phyloP scores from a whole-genome alignment of 2,888 invertebrate genomes.

The Lingula anatina region DNA sequence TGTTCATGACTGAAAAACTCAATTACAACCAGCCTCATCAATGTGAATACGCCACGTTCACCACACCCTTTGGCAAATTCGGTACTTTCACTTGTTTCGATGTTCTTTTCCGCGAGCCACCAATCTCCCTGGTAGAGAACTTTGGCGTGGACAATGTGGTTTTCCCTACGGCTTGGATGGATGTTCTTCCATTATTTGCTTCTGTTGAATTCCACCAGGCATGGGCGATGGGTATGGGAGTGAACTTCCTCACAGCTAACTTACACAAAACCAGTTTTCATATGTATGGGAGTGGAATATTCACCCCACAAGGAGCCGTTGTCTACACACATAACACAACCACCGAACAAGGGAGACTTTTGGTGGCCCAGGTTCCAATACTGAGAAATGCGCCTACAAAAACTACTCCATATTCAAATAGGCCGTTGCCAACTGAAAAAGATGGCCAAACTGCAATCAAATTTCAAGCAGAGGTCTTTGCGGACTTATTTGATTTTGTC shows the following conservation, averaged over 20 bases:
- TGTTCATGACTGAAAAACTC: conserved; percentile 46
- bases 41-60: conserved; percentile 24
- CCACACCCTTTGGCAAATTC: conserved; percentile 35
- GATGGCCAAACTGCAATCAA: no score
- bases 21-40: conserved; percentile 54
- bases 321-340: neutral
- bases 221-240: conserved; percentile 65
- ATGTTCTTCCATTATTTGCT: conserved; percentile 63
- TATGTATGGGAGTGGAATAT: conserved; percentile 71
- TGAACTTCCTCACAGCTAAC: conserved; percentile 69
- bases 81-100: conserved; percentile 82
- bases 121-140: conserved; percentile 59
- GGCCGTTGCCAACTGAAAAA: neutral
- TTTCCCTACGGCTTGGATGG: conserved; percentile 75
- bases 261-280: conserved; percentile 59
- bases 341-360: neutral
- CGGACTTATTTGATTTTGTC: conserved; percentile 23
- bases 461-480: conserved; percentile 18
- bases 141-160: conserved; percentile 61
- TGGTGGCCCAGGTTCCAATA: neutral
- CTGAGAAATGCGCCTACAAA: no score
- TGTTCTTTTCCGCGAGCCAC: conserved; percentile 69
- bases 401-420: neutral
- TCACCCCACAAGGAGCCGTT: conserved; percentile 51
- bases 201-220: conserved; percentile 60